Evolutionary conservation across 2,113 vertebrate genomes (phyloP).

Genomic region (Astur gentilis): DNA sequence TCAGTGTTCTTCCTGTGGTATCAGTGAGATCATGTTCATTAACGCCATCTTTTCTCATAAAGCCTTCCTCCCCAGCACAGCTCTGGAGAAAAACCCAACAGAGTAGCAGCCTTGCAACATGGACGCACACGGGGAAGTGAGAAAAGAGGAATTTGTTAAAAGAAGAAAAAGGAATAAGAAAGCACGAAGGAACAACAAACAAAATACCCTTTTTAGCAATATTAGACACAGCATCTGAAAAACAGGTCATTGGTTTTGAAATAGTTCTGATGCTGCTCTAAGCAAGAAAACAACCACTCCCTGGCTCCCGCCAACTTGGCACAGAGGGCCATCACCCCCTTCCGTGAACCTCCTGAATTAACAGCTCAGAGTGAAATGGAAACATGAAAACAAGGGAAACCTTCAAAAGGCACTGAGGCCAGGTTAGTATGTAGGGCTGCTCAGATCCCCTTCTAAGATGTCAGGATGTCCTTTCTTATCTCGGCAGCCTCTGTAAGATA

Average conservation of each 20-base stretch:
- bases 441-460: not conserved
- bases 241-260: not conserved
- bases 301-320: not conserved
- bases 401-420: not conserved
- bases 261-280: not conserved
- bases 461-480: not conserved
- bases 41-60: rapidly evolving
- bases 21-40: not conserved
- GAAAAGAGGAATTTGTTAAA: slow-evolving; percentile 16
- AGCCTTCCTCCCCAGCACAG: not conserved
- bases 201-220: not conserved
- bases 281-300: not conserved
- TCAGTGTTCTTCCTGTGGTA: not conserved
- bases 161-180: not conserved
- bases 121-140: not conserved
- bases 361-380: not conserved
- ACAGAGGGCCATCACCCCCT: not conserved
- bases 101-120: not conserved
- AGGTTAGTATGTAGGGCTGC: not conserved
- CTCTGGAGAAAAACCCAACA: not conserved
- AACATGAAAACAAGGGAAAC: not conserved
- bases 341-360: not conserved
- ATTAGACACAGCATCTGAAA: not conserved
- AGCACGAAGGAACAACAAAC: not conserved
- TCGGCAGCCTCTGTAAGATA: not conserved